Percentiles rank a stretch among this genome's conserved stretches.
Conservation (phyloP, 1,140 invertebrate species). For the Drosophila oshimai region DNA sequence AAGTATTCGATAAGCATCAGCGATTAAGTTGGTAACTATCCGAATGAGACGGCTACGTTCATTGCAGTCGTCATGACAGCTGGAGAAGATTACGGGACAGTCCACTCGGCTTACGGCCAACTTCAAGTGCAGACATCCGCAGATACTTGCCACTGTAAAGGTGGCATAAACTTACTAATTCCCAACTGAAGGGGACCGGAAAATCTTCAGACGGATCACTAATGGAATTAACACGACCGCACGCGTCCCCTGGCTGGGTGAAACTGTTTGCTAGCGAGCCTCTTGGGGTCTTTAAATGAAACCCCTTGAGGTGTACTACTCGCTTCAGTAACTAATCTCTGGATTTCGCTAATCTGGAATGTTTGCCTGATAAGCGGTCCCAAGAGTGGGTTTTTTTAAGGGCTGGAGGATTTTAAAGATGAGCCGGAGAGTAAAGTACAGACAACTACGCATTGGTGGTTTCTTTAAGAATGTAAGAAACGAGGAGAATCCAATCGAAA, state of each 20-base stretch:
- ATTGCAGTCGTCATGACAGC: constrained; percentile 12
- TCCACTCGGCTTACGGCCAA: neutral
- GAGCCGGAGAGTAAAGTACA: no score
- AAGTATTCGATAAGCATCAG: constrained; percentile 27
- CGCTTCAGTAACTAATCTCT: constrained; percentile 9
- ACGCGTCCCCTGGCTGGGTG: constrained; percentile 7
- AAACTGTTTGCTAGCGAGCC: constrained; percentile 12
- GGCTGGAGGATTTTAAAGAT: no score
- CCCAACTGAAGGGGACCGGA: neutral
- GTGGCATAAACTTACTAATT: constrained; percentile 11
- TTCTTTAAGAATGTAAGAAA: no score
- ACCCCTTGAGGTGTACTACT: constrained; percentile 19
- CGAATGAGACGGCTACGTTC: constrained; percentile 35
- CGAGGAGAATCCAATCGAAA: no score
- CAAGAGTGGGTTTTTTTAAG: neutral
- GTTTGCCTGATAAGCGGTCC: neutral
- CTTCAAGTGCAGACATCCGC: constrained; percentile 29
- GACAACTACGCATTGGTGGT: no score
- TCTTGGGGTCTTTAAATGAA: constrained; percentile 15
- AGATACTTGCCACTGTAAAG: constrained; percentile 5
- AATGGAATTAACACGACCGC: constrained; percentile 8
- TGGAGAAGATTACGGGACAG: constrained; percentile 5
- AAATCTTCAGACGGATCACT: neutral
- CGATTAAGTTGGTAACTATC: constrained; percentile 7
- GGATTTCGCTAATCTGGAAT: constrained; percentile 28